Conservation (phyloP, 2,888 invertebrate species). For the Thecophora atra region DNA sequence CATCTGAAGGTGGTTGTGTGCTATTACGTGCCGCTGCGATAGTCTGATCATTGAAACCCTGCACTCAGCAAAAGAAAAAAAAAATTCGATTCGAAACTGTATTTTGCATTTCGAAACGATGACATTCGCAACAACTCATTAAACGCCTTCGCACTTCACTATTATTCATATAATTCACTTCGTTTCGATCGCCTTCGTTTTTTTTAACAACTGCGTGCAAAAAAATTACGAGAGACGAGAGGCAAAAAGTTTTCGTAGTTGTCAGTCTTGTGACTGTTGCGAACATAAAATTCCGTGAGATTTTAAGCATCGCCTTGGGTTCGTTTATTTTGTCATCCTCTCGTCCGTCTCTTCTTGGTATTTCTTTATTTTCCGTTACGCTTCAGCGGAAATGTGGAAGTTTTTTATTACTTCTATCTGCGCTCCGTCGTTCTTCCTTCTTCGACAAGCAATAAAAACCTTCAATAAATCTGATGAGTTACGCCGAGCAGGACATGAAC, state of each 20-base stretch:
- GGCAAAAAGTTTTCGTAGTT: conserved; percentile 17
- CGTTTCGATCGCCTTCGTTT: background rate
- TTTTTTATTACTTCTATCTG: conserved; percentile 11
- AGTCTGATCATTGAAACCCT: too few species aligned
- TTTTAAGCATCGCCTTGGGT: conserved; percentile 26
- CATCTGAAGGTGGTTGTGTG: too few species aligned
- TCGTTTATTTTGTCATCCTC: background rate
- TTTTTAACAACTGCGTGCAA: too few species aligned
- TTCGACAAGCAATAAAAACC: background rate
- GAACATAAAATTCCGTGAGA: conserved; percentile 12
- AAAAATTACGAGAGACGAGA: background rate
- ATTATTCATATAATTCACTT: background rate
- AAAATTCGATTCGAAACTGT: too few species aligned
- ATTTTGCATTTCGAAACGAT: too few species aligned
- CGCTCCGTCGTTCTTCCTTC: too few species aligned
- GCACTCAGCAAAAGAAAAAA: too few species aligned
- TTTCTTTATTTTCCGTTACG: background rate
- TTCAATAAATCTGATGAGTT: conserved; percentile 35
- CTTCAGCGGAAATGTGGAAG: conserved; percentile 20
- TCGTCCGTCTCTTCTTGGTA: background rate
- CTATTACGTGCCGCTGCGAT: too few species aligned
- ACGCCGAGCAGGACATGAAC: background rate
- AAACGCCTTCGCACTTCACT: background rate
- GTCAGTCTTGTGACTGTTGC: conserved; percentile 14
- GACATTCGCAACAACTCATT: too few species aligned